Evolutionary conservation across 2,888 invertebrate genomes (phyloP), one percentile per base, ranked within the genome.

Genomic region (Suillia variegata): DNA sequence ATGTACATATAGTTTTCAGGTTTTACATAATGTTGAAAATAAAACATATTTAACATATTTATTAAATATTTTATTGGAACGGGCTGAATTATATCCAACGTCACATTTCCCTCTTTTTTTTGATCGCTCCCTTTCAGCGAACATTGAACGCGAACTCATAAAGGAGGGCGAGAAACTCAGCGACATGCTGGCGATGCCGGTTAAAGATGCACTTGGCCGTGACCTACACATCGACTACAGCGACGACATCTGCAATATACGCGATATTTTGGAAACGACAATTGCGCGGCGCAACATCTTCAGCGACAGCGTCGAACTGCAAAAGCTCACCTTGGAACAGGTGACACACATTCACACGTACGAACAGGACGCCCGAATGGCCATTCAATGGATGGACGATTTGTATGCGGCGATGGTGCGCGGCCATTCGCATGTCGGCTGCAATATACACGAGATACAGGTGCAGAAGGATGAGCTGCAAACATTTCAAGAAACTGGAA

Each of bases 271-370:
- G 63, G 89, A 89, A 67, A 88, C 88, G 49, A 88, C 89, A 34
- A 86, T 86, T 55, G 88, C 89, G 4, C 84, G 90, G 52, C 88
- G 88, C 70, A 87, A 89, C 74, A 87, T 89, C 67, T 88, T 89
- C 74, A 85, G 88, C 66, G 92, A 92, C 71, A 87, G 90, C 68
- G 87, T 91, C 2, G 91, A 91, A 71, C 82, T 92, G 66, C 88
- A 91, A 75, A 89, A 89, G 76, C 82, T 93, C 62, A 90, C 91
- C 61, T 82, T 93, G 67, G 90, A 92, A 75, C 92, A 93, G 83
- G 87, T 90, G 64, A 85, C 89, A 54, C 88, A 92, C 76, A 87
- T 93, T 68, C 85, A 87, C 69, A 87, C 87, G 20, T 92, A 92
- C 77, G 93, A 93, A 80, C 85, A 85, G 69, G 93, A 93, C 75